Base-by-base conservation (phyloP, 92 coral and sea anemone genomes). In the Porites rus region DNA sequence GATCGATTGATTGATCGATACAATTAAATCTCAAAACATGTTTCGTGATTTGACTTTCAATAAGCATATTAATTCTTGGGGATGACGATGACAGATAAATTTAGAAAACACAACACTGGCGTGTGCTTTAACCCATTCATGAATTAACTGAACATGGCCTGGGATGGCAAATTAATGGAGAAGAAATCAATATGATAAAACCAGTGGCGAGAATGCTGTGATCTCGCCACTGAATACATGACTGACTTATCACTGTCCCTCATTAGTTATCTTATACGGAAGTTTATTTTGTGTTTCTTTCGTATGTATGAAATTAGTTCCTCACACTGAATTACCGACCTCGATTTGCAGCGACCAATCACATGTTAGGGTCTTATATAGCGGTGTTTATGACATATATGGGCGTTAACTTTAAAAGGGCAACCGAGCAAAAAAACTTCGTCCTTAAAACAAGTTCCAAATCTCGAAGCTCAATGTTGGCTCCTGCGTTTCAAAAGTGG, bases 381-480 rank as follows among this genome's bases (percentile, higher is more conserved):
- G 77, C 18, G 77, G 58, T 18, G 31, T 43, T n/a, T 13, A 51
- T 25, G 46, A 38, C 46, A 38, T 25, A 56, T 8, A 58, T 62
- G 86, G 86, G 86, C 77, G 86, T 81, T 38, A 12, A 59, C 86
- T 8, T 56, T 81, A 24, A 81, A 70, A 71, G 67, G 76, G 56
- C 85, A 28, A 69, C 61, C 66, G 67, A 54, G 31, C 84, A 8
- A 53, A 81, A 66, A 69, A 58, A 18, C 61, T 1, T 60, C 28
- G 77, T 51, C 12, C 58, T 61, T 51, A 4, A 74, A 52, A 2
- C 22, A 38, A 38, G 46, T 24, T 74, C 25, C 22, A 72, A 50
- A 72, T 16, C 76, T 0, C 0, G 17, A 22, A n/a, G 21, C 7
- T 17, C 69, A 19, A n/a, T 7, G 17, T 5, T 21, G 5, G 72